Percentiles rank a stretch among this genome's conserved stretches.
These are phyloP conservation scores for Hypselothyrea guttata DNA, from an alignment of 2,888 invertebrate species.

Conservation along the genomic window DNA sequence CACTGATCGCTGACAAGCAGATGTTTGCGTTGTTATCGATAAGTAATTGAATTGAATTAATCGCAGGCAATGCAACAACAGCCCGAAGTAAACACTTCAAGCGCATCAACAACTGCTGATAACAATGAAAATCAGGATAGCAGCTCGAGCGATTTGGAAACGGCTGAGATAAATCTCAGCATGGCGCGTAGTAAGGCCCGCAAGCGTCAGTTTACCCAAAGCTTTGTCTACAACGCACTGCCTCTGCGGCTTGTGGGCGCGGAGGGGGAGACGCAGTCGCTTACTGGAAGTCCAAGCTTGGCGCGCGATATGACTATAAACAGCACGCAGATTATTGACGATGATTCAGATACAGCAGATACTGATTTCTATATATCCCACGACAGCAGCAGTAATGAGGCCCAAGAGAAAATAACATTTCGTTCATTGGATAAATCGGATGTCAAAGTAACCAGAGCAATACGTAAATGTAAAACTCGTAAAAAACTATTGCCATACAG, in stretches of 20 bases:
- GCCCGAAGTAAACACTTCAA: no score
- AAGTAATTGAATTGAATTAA: constrained; percentile 6
- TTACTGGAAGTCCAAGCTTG: constrained; percentile 21
- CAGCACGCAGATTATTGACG: constrained; percentile 47
- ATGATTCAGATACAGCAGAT: constrained; percentile 50
- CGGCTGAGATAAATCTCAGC: constrained; percentile 38
- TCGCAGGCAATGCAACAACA: no score
- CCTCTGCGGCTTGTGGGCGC: constrained; percentile 41
- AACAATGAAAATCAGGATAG: constrained; percentile 9
- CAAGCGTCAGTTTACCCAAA: constrained; percentile 31
- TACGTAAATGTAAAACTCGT: constrained; percentile 38
- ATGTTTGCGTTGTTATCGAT: constrained; percentile 19
- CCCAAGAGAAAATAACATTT: constrained; percentile 27
- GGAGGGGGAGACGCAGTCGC: constrained; percentile 7
- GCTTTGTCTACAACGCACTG: constrained; percentile 42
- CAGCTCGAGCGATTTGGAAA: constrained; percentile 40
- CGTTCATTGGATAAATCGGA: constrained; percentile 41
- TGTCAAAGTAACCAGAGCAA: constrained; percentile 26
- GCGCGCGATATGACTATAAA: constrained; percentile 48
- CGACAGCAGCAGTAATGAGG: constrained; percentile 55
- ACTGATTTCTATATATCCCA: constrained; percentile 57
- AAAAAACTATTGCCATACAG: constrained; percentile 20
- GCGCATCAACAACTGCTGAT: not conserved
- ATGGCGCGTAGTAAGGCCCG: constrained; percentile 43
- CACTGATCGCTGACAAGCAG: constrained; percentile 37